A percentile compares a stretch with the other conserved stretches of the same genome.
These are phyloP conservation scores for Spea bombifrons DNA, from an alignment of 2,113 vertebrate genomes.

Conservation along the genomic window DNA sequence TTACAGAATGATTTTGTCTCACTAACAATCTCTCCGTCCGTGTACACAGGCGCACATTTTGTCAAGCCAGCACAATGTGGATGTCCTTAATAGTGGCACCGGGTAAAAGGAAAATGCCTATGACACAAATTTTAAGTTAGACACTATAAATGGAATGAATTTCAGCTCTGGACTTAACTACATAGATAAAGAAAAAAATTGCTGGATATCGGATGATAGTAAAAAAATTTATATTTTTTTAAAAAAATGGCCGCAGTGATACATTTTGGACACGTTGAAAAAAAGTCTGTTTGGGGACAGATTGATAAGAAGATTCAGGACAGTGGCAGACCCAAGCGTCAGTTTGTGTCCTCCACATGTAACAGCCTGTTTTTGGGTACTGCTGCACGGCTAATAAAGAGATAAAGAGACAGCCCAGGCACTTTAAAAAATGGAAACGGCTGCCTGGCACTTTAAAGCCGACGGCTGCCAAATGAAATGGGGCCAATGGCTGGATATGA, in stretches of 20 bases:
- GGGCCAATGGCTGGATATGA: no score
- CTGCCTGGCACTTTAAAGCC: no score
- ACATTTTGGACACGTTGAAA: neutral
- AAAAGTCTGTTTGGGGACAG: no score
- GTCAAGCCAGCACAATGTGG: neutral
- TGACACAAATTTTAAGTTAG: neutral
- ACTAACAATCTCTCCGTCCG: conserved; percentile 4
- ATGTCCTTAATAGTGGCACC: neutral
- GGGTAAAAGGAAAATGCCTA: neutral
- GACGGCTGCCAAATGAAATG: no score
- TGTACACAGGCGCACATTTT: neutral
- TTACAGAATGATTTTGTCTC: neutral
- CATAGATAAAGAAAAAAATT: neutral
- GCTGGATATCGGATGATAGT: neutral
- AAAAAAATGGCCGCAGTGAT: neutral
- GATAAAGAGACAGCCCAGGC: no score
- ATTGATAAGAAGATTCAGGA: no score
- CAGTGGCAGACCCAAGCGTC: no score
- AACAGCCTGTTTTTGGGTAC: no score
- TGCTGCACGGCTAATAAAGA: no score
- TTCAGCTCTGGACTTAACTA: neutral
- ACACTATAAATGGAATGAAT: conserved; percentile 4
- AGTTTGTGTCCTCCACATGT: no score
- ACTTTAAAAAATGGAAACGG: no score
- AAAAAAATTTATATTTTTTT: no score